Evolutionary conservation across 2,113 vertebrate genomes (phyloP).

Genomic region (Psilopogon haemacephalus): DNA sequence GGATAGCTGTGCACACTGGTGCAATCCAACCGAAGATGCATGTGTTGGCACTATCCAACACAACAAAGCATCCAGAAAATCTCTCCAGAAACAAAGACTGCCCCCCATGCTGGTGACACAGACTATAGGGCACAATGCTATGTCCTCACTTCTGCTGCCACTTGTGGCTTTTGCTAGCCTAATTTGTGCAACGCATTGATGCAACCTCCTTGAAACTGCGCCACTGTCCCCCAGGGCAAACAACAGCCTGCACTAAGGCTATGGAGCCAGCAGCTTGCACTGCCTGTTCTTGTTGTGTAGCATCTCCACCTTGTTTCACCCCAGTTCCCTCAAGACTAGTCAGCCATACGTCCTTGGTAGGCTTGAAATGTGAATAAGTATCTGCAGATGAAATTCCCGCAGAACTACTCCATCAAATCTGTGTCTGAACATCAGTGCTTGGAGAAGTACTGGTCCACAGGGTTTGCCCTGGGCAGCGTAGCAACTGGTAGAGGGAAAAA

Average conservation of each 20-base stretch:
- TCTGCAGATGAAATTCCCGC: background rate
- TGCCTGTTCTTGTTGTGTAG: background rate
- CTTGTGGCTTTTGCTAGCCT: background rate
- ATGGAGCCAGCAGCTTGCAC: background rate
- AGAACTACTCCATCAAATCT: background rate
- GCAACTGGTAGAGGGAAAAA: background rate
- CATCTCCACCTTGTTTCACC: background rate
- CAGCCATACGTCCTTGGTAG: background rate
- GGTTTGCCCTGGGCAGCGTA: background rate
- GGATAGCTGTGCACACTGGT: rapidly evolving
- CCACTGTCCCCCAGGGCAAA: background rate
- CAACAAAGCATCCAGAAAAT: background rate
- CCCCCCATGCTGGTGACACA: background rate
- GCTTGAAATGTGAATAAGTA: background rate
- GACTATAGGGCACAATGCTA: background rate
- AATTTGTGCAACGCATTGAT: background rate
- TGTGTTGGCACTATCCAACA: background rate
- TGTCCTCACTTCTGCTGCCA: background rate
- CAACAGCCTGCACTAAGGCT: background rate
- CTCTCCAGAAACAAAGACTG: background rate
- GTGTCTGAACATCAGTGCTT: background rate
- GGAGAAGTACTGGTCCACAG: background rate
- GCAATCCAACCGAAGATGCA: background rate
- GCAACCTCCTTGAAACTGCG: background rate
- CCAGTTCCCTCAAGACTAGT: background rate